Base-by-base conservation (phyloP, 2,888 invertebrate genomes). In the Hoplodrina ambigua region DNA sequence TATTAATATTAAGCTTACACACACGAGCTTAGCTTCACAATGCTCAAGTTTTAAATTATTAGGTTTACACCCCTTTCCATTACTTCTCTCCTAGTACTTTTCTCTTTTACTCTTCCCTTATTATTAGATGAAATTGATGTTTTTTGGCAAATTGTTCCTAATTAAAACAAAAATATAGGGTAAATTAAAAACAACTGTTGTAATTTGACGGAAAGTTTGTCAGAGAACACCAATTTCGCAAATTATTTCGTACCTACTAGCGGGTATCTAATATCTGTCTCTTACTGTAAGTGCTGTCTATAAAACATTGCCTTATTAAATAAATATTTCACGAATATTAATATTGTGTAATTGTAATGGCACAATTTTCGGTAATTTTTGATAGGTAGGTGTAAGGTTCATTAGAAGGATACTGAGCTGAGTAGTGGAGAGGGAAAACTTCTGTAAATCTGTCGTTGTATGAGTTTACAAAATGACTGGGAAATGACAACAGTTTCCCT, bases 1-100 rank as follows among this genome's bases (percentile, higher is more conserved):
- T 93, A 92, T 91, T 92, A 91, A 85, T 83, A 78, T 73, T 90
- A 92, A 89, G 90, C 89, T 89, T 90, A 87, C 78, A 86, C 80
- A 88, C 91, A 92, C 91, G 93, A 93, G 94, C 94, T 94, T 93
- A 94, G 94, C 93, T 92, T 91, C 84, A 87, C 88, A 88, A 89
- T 93, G 93, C 93, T 94, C 93, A 93, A 93, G 82, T 70, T 84
- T 81, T 80, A 37, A 82, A 84, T 83, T 76, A 78, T 86, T 87
- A 85, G 85, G 84, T 86, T 89, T 85, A 81, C 78, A 82, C 81
- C 78, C 75, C 72, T 82, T 81, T 79, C 69, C 80, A 83, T 78
- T 87, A 79, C 82, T 85, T 78, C 78, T 87, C 83, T 86, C 83
- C 83, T 89, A 87, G 85, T 85, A 80, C 66, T 82, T 84, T 85